Evolutionary conservation across 2,797 vertebrate genomes (phyloP), one percentile per base, ranked within the genome.

Genomic region (Enteromius trimaculatus): DNA sequence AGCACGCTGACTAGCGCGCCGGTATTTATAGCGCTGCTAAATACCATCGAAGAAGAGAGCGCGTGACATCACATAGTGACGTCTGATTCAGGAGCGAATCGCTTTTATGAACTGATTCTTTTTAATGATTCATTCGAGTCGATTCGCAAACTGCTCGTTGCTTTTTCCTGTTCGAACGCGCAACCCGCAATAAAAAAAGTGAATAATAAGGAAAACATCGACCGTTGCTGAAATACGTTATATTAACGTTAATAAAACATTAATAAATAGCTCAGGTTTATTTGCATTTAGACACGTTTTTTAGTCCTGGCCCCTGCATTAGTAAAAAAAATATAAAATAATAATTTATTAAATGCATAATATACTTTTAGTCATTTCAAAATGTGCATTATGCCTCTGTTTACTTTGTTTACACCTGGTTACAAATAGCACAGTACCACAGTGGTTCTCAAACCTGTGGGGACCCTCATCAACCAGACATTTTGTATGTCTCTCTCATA

Each of bases 1-100:
- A 75, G 0, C 10, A 29, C 3, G 0, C 0, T 0, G 2, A 3
- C 0, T 9, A 9, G 55, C 0, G 13, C 37, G 37, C n/a, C 13
- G 2, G 2, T 3, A 42, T 68, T 79, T 79, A 79, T 79, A 51
- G 26, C 26, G 23, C 29, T 8, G 42, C 62, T 53, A 2, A 6
- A n/a, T 4, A 79, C 77, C 77, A 17, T 0, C 62, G 77, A 79
- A 79, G 77, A 79, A 79, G 77, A 68, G 29, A 7, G 29, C 14
- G 10, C 26, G 29, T 79, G 77, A 71, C 69, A 17, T 47, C 39
- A 71, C 39, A 0, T 2, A 1, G n/a, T 47, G 39, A 79, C 44
- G 62, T 79, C 44, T 0, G 23, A 26, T 62, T 60, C 21, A 3
- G 26, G 19, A 51, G 0, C 0, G 8, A 71, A 29, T 29, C 70